Evolutionary conservation across 2,113 vertebrate genomes (phyloP).

Genomic region (Scopus umbretta): DNA sequence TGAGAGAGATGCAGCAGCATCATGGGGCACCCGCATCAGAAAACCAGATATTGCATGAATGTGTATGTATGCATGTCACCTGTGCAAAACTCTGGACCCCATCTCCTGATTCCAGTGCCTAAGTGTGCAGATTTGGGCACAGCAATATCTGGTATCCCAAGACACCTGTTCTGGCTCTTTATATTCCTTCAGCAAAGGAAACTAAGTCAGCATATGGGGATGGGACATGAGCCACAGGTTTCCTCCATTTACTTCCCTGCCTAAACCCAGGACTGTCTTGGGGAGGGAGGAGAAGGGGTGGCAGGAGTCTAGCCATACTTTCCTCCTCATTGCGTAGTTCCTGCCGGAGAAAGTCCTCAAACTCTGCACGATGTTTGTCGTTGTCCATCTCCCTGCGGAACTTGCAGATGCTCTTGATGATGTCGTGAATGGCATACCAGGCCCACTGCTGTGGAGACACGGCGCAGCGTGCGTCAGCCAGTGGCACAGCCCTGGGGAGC

Average conservation of each 20-base stretch:
- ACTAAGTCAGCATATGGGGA: background rate
- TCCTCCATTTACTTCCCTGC: background rate
- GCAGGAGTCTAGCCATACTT: constrained; percentile 52
- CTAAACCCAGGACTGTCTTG: background rate
- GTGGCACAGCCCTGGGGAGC: background rate
- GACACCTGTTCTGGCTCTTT: background rate
- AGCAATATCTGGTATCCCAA: background rate
- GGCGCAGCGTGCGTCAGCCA: background rate
- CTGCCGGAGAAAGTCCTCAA: constrained; percentile 57
- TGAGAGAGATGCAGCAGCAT: background rate
- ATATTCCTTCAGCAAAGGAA: background rate
- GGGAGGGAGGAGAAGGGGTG: background rate
- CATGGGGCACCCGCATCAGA: background rate
- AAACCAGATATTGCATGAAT: background rate
- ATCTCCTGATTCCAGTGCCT: rapidly evolving
- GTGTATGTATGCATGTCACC: background rate
- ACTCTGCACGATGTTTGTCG: background rate
- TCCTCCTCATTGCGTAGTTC: constrained; percentile 61
- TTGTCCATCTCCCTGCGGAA: constrained; percentile 57
- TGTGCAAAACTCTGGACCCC: background rate
- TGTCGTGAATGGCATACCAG: constrained; percentile 39
- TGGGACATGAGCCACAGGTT: background rate
- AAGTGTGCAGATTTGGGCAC: background rate
- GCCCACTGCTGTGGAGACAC: constrained; percentile 16
- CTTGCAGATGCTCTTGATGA: constrained; percentile 62